Base-by-base conservation (phyloP, 1,140 invertebrate genomes). In the Scaptomyza graminum region DNA sequence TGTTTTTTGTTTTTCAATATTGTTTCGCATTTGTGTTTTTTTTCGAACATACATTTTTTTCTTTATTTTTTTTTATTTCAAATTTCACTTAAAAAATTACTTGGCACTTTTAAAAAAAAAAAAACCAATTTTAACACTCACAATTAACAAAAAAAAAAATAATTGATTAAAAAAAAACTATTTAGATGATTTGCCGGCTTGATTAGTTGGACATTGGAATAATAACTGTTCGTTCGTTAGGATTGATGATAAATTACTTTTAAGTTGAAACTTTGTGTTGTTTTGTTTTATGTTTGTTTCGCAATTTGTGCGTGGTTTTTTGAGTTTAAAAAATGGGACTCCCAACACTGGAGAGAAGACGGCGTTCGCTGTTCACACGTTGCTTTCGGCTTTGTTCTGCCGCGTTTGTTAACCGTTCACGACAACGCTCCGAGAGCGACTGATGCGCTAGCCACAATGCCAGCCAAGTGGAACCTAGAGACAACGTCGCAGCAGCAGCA, bases 371-470 rank as follows among this genome's bases (percentile, higher is more conserved):
- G 43, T 39, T 41, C 69, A 73, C 71, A 76, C 74, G 67, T 59
- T 74, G 41, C 34, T 71, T 34, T 34, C 28, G 44, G 16, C 41
- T 74, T 74, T 60, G 49, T 39, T 63, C 46, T 79, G 73, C 76
- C 80, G 62, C 68, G 64, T 52, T 84, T 46, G 67, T 75, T 85
- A 54, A 87, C 82, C 82, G 77, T 87, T 69, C 82, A 87, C 82
- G 82, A 85, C 76, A 76, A 79, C 81, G 81, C 80, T 85, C 76
- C 80, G 76, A 82, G 81, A 85, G 81, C 81, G 80, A 85, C 82
- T 85, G 74, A 80, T 73, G 56, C 54, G 66, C 67, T 70, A 44
- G 66, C 52, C 49, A 47, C 55, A 25, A 28, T 46, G 41, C 18
- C 59, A 69, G 59, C 66, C 31, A 69, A 52, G 57, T 74, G 66